A percentile compares a stretch with the other conserved stretches of the same genome.
phyloP scores from a whole-genome alignment of 2,113 vertebrate species.

The Sturnira hondurensis region DNA sequence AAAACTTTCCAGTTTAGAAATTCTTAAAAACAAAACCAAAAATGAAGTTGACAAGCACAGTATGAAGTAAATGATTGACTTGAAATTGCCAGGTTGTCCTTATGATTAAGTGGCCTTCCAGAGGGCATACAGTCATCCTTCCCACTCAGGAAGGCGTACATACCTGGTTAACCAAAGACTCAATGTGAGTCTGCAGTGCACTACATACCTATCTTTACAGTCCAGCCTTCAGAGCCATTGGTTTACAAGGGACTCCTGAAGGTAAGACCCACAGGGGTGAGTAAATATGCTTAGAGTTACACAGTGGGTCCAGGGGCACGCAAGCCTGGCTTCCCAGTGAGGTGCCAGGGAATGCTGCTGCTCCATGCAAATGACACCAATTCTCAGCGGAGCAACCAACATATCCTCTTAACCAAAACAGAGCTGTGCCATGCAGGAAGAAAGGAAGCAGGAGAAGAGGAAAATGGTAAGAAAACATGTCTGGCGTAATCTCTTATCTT shows the following conservation, averaged over 20 bases:
- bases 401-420: not conserved
- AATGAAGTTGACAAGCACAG: not conserved
- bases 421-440: not conserved
- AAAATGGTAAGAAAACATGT: not conserved
- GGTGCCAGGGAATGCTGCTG: not conserved
- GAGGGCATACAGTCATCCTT: not conserved
- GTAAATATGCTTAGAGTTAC: not conserved
- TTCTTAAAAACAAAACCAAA: not conserved
- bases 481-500: slow-evolving; percentile 48
- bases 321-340: not conserved
- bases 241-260: not conserved
- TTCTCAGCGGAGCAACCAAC: not conserved
- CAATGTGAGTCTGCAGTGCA: not conserved
- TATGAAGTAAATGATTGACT: not conserved
- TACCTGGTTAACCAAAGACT: not conserved
- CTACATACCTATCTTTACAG: not conserved
- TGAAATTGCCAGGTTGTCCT: not conserved
- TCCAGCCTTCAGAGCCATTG: not conserved
- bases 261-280: not conserved
- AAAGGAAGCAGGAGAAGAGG: not conserved
- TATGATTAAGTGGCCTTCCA: not conserved
- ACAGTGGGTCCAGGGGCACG: not conserved
- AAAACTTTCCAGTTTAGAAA: not conserved
- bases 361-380: not conserved
- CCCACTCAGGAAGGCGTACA: too few species aligned